These are phyloP conservation scores for Cyphomyrmex costatus DNA, from an alignment of 1,140 invertebrate species.

Conservation along the genomic window DNA sequence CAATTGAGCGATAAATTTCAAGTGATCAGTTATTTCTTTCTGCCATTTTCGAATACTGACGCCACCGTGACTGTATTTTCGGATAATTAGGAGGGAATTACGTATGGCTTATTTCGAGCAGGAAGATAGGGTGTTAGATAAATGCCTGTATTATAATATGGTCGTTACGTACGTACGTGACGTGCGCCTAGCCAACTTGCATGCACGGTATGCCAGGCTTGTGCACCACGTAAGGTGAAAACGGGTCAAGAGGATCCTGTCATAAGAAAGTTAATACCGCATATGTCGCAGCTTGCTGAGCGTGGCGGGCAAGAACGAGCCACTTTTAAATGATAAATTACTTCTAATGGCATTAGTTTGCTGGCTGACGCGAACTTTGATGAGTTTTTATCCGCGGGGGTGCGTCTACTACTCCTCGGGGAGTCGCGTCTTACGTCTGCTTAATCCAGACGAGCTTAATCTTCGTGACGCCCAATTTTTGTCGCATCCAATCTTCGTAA, in stretches of 20 bases:
- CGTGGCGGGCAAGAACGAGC: constrained; percentile 49
- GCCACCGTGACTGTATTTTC: neutral
- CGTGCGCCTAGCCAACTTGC: constrained; percentile 29
- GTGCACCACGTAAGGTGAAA: constrained; percentile 58
- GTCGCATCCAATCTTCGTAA: constrained; percentile 27
- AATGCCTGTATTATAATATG: constrained; percentile 44
- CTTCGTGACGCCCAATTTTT: constrained; percentile 48
- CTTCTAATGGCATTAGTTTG: constrained; percentile 60
- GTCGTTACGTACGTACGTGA: constrained; percentile 47
- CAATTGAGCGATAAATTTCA: constrained; percentile 28
- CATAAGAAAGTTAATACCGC: constrained; percentile 74
- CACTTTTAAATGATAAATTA: constrained; percentile 75
- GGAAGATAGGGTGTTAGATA: constrained; percentile 22
- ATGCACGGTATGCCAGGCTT: constrained; percentile 18
- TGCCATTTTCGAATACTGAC: neutral
- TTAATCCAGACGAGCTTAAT: constrained; percentile 48
- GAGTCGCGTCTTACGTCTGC: constrained; percentile 24
- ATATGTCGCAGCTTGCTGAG: constrained; percentile 55
- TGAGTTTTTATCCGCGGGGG: constrained; percentile 50
- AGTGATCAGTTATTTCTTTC: constrained; percentile 5
- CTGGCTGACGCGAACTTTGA: constrained; percentile 61
- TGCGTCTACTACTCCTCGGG: neutral
- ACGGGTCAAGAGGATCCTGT: constrained; percentile 66
- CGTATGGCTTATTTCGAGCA: constrained; percentile 34
- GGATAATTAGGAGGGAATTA: constrained; percentile 48